Conservation (phyloP, 2,113 vertebrate genomes). For the Muntiacus muntjak region DNA sequence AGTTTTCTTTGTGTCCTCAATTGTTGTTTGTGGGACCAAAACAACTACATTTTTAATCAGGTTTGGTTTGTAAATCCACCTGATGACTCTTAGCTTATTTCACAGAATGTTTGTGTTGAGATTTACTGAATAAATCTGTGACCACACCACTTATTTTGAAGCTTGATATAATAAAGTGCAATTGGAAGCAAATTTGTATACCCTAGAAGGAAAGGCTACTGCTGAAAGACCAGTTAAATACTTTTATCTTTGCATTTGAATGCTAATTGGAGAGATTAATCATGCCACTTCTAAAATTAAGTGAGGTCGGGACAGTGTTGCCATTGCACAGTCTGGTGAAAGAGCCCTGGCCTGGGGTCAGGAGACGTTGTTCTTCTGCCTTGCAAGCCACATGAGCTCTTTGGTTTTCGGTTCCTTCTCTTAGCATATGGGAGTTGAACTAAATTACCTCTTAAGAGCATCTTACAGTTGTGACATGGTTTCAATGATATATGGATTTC, state of each 20-base stretch:
- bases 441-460: constrained; percentile 18
- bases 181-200: not conserved
- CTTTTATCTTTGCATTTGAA: not conserved
- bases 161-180: not conserved
- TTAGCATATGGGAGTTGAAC: not conserved
- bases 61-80: not conserved
- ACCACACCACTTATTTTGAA: constrained; percentile 1
- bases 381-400: not conserved
- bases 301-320: not conserved
- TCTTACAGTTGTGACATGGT: constrained; percentile 36
- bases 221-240: not conserved
- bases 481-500: constrained; percentile 46
- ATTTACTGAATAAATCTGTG: not conserved
- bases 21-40: not conserved
- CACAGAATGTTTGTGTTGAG: not conserved
- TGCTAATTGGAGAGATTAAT: constrained; percentile 13
- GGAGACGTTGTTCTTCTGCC: not conserved
- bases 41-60: not conserved
- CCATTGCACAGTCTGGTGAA: not conserved
- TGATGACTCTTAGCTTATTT: not conserved
- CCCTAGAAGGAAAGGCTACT: not conserved
- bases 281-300: constrained; percentile 2
- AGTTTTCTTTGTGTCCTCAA: not conserved
- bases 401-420: not conserved
- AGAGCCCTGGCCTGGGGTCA: not conserved